Percentiles rank a stretch among this genome's conserved stretches.
Evolutionary conservation across 2,888 invertebrate genomes (phyloP).

Genomic region (Plemyria rubiginata): DNA sequence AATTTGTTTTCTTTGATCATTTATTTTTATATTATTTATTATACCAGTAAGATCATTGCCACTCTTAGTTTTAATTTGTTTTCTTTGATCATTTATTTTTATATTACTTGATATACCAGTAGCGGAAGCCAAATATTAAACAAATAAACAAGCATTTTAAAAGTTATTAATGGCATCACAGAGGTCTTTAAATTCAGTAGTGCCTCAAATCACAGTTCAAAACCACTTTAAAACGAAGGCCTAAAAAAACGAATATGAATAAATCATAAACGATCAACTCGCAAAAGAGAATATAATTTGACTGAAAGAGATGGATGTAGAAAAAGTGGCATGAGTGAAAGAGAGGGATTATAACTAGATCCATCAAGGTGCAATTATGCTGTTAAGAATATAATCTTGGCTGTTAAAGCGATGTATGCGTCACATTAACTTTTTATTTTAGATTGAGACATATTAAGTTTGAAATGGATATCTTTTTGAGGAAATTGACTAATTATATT

Average conservation of each 20-base stretch:
- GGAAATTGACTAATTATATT: constrained; percentile 21
- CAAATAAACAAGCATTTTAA: constrained; percentile 26
- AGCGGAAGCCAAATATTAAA: constrained; percentile 1
- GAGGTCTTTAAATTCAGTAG: constrained; percentile 60
- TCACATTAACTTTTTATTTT: constrained; percentile 59
- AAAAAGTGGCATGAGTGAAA: constrained; percentile 40
- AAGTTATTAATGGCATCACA: constrained; percentile 33
- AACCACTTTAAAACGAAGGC: constrained; percentile 56
- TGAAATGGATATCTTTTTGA: constrained; percentile 13
- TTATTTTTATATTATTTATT: too few relatives aligned
- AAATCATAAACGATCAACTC: constrained; percentile 57
- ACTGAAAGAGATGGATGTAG: constrained; percentile 48
- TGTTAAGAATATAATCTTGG: constrained; percentile 74
- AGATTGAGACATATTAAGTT: constrained; percentile 52
- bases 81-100: background rate
- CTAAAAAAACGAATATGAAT: constrained; percentile 50
- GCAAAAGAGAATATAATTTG: constrained; percentile 55
- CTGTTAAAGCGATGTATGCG: constrained; percentile 64
- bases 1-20: too few relatives aligned
- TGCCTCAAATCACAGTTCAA: constrained; percentile 60
- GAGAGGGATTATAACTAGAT: constrained; percentile 55
- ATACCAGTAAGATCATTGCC: too few relatives aligned
- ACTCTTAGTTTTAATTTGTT: background rate
- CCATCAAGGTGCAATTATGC: constrained; percentile 69
- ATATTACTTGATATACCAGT: constrained; percentile 14